These are phyloP conservation scores for Plagodis dolabraria DNA, from an alignment of 2,888 invertebrate genomes.

Conservation along the genomic window DNA sequence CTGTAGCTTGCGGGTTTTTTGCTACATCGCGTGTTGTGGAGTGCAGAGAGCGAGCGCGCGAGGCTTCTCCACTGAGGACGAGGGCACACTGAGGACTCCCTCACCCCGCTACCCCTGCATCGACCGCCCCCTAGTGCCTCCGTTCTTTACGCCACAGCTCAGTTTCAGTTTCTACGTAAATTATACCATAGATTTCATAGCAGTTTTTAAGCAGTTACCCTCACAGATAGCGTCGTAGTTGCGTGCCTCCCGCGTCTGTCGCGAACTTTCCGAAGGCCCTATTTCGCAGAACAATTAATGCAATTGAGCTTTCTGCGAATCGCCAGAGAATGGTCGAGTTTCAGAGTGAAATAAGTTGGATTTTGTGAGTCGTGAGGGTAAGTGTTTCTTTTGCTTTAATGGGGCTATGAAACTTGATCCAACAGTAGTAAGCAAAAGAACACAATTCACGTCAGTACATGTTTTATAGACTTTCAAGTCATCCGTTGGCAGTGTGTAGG, in stretches of 20 bases:
- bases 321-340: constrained; percentile 8
- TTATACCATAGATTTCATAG: constrained; percentile 25
- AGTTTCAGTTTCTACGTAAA: constrained; percentile 15
- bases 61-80: constrained; percentile 49
- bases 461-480: too few species aligned
- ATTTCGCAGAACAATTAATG: constrained; percentile 64
- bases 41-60: constrained; percentile 55
- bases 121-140: constrained; percentile 61
- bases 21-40: constrained; percentile 55
- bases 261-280: constrained; percentile 57
- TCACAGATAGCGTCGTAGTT: constrained; percentile 12
- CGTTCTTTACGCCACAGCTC: constrained; percentile 44
- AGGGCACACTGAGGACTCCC: constrained; percentile 59
- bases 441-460: too few species aligned
- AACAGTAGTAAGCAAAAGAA: background rate
- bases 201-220: background rate
- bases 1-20: constrained; percentile 66
- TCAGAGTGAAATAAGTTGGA: constrained; percentile 11
- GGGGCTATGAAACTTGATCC: constrained; percentile 5
- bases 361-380: constrained; percentile 7
- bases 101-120: constrained; percentile 53
- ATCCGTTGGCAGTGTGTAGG: too few species aligned
- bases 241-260: constrained; percentile 46
- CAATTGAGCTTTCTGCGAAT: constrained; percentile 54
- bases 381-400: constrained; percentile 9